A percentile compares a stretch with the other conserved stretches of the same genome.
phyloP scores from a whole-genome alignment of 2,888 invertebrate genomes.

The Oscheius myriophilus region DNA sequence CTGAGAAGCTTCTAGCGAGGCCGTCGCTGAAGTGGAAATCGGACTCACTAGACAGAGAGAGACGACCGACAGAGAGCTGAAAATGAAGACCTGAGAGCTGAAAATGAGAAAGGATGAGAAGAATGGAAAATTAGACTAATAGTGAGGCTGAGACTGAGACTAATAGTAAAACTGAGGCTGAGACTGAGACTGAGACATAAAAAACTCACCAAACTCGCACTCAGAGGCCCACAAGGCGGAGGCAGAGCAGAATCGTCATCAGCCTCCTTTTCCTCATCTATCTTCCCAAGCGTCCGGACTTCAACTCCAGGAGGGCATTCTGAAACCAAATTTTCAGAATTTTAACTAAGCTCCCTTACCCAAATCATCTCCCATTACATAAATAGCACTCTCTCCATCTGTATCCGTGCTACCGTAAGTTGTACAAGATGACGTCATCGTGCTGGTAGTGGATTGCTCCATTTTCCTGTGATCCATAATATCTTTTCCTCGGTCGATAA shows the following conservation, averaged over 20 bases:
- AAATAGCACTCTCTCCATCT: constrained; percentile 56
- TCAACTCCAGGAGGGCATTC: constrained; percentile 16
- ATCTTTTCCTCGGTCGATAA: constrained; percentile 47
- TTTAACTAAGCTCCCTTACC: constrained; percentile 20
- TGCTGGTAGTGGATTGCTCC: constrained; percentile 34
- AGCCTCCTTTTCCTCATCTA: constrained; percentile 25
- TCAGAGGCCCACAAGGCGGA: constrained; percentile 31
- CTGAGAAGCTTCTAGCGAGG: constrained; percentile 20
- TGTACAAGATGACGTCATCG: constrained; percentile 60
- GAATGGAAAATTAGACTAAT: not conserved
- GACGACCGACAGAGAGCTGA: constrained; percentile 29
- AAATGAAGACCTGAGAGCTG: no score
- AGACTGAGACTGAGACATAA: not conserved
- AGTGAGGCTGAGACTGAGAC: no score
- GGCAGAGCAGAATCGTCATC: constrained; percentile 4
- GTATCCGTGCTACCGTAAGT: constrained; percentile 58
- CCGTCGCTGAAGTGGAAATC: constrained; percentile 16
- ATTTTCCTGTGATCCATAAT: constrained; percentile 7
- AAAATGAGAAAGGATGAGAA: not conserved
- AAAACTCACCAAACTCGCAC: constrained; percentile 23
- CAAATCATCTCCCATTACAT: constrained; percentile 56
- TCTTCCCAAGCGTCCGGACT: constrained; percentile 22
- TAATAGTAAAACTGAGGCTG: no score
- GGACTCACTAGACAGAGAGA: constrained; percentile 27
- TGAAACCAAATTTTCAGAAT: not conserved